Conservation (phyloP, 2,888 invertebrate genomes). For the Spicauda simplicius region DNA sequence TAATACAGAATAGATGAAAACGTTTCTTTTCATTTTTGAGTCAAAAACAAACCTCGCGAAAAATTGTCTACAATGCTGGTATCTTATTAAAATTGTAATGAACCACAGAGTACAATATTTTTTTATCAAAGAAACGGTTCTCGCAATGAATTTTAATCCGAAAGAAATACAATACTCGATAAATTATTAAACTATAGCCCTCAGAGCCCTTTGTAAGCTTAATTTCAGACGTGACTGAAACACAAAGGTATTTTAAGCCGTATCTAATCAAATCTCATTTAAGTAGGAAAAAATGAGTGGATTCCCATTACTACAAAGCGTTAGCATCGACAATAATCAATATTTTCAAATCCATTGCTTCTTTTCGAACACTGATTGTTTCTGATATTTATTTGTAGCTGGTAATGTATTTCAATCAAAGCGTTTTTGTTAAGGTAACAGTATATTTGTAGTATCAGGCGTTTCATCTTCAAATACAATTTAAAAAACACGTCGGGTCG, state of each 20-base stretch:
- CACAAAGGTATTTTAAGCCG: constrained; percentile 51
- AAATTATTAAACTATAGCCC: constrained; percentile 42
- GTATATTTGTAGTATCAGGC: neutral
- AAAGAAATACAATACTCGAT: constrained; percentile 11
- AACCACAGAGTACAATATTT: neutral
- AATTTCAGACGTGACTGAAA: constrained; percentile 54
- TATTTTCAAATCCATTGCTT: neutral
- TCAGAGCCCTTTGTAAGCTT: constrained; percentile 46
- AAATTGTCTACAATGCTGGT: neutral
- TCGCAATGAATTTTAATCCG: constrained; percentile 10
- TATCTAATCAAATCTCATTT: constrained; percentile 47
- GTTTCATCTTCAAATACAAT: constrained; percentile 4
- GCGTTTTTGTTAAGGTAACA: neutral
- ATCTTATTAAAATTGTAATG: neutral
- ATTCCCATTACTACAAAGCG: neutral
- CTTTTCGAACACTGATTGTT: neutral
- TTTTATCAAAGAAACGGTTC: neutral
- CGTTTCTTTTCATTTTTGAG: no score
- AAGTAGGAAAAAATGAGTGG: constrained; percentile 41
- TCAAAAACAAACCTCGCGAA: neutral
- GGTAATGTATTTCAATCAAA: neutral
- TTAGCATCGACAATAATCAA: neutral
- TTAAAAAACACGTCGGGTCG: constrained; percentile 13
- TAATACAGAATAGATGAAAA: no score
- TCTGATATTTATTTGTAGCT: neutral